A percentile compares a stretch with the other conserved stretches of the same genome.
Evolutionary conservation across 2,797 vertebrate genomes (phyloP).

Genomic region (Microctenopoma steveboyesi): DNA sequence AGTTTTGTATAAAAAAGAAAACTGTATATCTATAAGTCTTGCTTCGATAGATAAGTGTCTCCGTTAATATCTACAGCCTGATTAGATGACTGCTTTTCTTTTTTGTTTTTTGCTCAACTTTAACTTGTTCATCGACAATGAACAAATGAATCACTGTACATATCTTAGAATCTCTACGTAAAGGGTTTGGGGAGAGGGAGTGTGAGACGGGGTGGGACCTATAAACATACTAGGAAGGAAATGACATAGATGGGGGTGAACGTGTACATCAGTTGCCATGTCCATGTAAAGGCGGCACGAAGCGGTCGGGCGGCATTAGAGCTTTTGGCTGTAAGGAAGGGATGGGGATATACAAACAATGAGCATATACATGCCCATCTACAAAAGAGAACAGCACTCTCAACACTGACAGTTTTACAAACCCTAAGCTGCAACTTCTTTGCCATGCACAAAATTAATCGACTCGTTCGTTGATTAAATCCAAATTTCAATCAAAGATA

Average conservation of each 20-base stretch:
- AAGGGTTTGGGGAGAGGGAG: conserved; percentile 82
- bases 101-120: conserved; percentile 55
- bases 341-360: conserved; percentile 99
- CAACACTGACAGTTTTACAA: conserved; percentile 99
- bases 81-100: conserved; percentile 56
- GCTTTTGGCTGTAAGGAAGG: conserved; percentile 99
- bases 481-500: conserved; percentile 72
- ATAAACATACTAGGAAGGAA: conserved; percentile 97
- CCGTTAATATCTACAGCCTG: conserved; percentile 84
- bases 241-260: conserved; percentile 94
- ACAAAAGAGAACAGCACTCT: conserved; percentile 95
- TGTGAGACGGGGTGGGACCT: conserved; percentile 82
- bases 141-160: conserved; percentile 92
- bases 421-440: conserved; percentile 99
- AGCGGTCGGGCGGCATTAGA: conserved; percentile 99
- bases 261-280: conserved; percentile 99
- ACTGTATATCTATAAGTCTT: conserved; percentile 81
- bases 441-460: conserved; percentile 92
- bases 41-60: conserved; percentile 73
- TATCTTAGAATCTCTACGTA: conserved; percentile 88
- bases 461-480: conserved; percentile 77
- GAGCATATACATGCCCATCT: conserved; percentile 99
- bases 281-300: conserved; percentile 99
- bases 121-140: conserved; percentile 68
- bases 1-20: conserved; percentile 78